These are phyloP conservation scores for Microctonus brassicae DNA, from an alignment of 2,888 invertebrate genomes.

Conservation along the genomic window DNA sequence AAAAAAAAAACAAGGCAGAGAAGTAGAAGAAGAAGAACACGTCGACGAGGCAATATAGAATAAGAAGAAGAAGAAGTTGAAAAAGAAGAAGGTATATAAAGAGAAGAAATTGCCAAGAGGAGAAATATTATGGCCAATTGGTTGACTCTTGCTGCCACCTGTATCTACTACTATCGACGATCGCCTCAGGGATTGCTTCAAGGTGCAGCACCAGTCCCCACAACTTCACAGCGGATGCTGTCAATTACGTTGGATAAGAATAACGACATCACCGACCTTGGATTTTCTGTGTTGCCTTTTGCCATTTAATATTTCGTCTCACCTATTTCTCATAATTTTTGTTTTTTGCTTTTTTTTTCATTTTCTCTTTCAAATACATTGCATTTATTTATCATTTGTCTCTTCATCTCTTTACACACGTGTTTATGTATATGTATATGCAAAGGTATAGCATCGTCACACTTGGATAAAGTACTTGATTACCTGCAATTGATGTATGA, in stretches of 20 bases:
- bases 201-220: slow-evolving; percentile 31
- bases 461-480: neutral
- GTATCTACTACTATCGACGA: slow-evolving; percentile 2
- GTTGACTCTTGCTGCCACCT: slow-evolving; percentile 1
- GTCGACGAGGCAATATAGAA: slow-evolving; percentile 9
- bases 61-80: slow-evolving; percentile 25
- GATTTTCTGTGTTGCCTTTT: slow-evolving; percentile 21
- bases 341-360: neutral
- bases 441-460: slow-evolving; percentile 23
- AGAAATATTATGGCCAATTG: slow-evolving; percentile 27
- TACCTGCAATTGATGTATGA: slow-evolving; percentile 46
- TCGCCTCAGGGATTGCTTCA: slow-evolving; percentile 28
- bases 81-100: slow-evolving; percentile 30
- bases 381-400: neutral
- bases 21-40: neutral
- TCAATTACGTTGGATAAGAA: slow-evolving; percentile 46
- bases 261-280: slow-evolving; percentile 44
- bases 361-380: neutral
- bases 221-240: slow-evolving; percentile 44
- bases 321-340: slow-evolving; percentile 2
- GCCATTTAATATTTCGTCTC: slow-evolving; percentile 16
- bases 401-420: neutral
- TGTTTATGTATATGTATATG: neutral
- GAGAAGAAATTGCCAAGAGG: slow-evolving; percentile 27
- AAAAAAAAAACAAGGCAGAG: neutral